phyloP scores from a whole-genome alignment of 2,113 vertebrate genomes.

The Seriola aureovittata region DNA sequence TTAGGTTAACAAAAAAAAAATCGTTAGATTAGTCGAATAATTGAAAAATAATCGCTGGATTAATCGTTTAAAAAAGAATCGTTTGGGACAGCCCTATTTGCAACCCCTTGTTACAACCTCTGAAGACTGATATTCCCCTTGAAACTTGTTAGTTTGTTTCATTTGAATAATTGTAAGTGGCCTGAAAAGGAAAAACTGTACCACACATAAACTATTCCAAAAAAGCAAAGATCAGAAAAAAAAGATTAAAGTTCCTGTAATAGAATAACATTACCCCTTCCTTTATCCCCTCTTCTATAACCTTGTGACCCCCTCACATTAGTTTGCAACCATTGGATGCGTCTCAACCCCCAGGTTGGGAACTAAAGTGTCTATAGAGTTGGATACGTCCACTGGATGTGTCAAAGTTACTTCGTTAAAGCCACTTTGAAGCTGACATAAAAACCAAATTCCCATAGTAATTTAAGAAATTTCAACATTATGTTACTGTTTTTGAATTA shows the following conservation, averaged over 20 bases:
- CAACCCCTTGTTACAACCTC: neutral
- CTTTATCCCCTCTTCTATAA: neutral
- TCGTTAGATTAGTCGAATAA: too few relatives aligned
- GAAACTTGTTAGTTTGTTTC: too few relatives aligned
- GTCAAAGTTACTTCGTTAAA: neutral
- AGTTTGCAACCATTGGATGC: constrained; percentile 7
- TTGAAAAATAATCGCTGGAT: too few relatives aligned
- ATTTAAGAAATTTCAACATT: neutral
- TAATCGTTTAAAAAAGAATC: too few relatives aligned
- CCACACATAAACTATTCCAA: neutral
- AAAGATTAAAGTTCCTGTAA: neutral
- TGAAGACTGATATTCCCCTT: too few relatives aligned
- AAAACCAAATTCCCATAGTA: constrained; percentile 8
- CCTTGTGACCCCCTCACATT: neutral
- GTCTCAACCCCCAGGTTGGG: neutral
- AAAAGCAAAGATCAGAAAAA: neutral
- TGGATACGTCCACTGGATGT: neutral
- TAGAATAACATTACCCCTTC: neutral
- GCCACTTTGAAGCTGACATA: neutral
- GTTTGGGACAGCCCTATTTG: neutral
- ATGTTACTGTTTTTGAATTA: constrained; percentile 30
- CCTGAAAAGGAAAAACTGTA: neutral
- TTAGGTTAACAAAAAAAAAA: neutral
- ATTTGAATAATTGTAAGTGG: neutral
- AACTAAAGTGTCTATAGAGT: neutral